Base-by-base conservation (phyloP, 2,888 invertebrate species). In the Synanthedon tipuliformis region DNA sequence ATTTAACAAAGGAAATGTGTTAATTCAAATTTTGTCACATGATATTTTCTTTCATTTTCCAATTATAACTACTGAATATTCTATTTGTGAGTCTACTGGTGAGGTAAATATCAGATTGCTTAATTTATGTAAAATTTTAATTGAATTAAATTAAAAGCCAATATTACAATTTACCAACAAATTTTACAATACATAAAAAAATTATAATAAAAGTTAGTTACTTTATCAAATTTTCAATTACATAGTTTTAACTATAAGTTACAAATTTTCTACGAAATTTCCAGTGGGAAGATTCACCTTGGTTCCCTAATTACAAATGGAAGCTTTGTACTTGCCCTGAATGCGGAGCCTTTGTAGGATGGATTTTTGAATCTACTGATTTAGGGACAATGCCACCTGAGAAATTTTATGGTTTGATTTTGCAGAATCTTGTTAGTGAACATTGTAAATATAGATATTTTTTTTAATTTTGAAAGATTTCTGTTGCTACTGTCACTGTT, bases 301-400 rank as follows among this genome's bases (percentile, higher is more conserved):
- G 90, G 90, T 91, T 88, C 73, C 89, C 89, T 54, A 90, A 89
- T 18, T 90, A 88, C 70, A 76, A 73, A 3, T 90, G 90, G 89
- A 89, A 87, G 62, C 78, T 85, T 41, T 89, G 90, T 59, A 68
- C 87, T 23, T 91, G 91, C 65, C 82, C 89, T 16, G 81, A 84
- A 27, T 91, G 91, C 75, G 86, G 88, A 52, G 68, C 76, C 45
- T 89, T 88, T 60, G 62, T 90, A 59, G 91, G 91, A 61, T 91
- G 88, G 88, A 69, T 85, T 55, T 89, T 89, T 75, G 79, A 89
- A 62, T 81, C 87, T 16, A 58, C 74, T 55, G 57, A 69, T 54
- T 55, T 59, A 53, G 55, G 55, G 52, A 54, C 55, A 52, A 59
- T 60, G 53, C 54, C 65, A 53, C 57, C 62, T 16, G 61, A 66